phyloP scores from a whole-genome alignment of 2,888 invertebrate genomes.

The Microctonus brassicae region DNA sequence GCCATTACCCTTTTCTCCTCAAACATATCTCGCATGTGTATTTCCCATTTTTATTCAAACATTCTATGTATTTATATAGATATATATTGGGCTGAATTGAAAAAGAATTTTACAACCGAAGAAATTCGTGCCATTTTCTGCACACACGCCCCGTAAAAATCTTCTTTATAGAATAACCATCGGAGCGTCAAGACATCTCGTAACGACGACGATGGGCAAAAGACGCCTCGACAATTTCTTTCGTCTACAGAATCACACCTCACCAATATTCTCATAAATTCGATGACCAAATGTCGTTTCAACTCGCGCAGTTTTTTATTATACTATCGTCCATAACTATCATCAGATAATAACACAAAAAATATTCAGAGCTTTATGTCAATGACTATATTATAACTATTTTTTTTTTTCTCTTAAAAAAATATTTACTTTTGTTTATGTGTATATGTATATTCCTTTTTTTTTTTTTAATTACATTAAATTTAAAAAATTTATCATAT shows the following conservation, averaged over 20 bases:
- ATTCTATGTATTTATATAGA: background rate
- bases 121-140: conserved; percentile 32
- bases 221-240: conserved; percentile 41
- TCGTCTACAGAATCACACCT: conserved; percentile 35
- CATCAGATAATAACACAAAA: conserved; percentile 48
- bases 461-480: background rate
- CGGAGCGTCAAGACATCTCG: conserved; percentile 4
- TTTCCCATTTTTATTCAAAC: background rate
- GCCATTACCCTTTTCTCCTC: background rate
- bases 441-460: background rate
- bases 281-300: conserved; percentile 36
- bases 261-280: conserved; percentile 41
- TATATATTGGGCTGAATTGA: conserved; percentile 12
- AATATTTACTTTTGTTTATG: no score
- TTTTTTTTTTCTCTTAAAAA: background rate
- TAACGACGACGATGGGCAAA: background rate
- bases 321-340: background rate
- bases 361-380: conserved; percentile 15
- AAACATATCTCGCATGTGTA: background rate
- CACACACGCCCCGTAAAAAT: conserved; percentile 44
- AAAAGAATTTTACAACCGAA: conserved; percentile 39
- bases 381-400: background rate
- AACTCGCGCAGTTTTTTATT: background rate
- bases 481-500: background rate
- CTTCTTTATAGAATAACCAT: conserved; percentile 43